Base-by-base conservation (phyloP, 2,888 invertebrate genomes). In the Drosophila subquinaria region DNA sequence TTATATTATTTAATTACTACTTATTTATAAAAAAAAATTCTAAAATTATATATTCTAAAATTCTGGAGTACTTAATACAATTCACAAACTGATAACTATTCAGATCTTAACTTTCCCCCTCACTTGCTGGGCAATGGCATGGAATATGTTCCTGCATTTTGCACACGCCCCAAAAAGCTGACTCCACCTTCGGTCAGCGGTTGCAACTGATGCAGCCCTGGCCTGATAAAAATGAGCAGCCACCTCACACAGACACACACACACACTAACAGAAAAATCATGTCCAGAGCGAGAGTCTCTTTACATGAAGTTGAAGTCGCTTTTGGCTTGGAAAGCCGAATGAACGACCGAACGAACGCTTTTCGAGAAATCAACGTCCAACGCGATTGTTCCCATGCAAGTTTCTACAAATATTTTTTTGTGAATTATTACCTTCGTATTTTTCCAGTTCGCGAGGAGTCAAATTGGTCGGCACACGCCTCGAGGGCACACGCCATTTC, bases 401-500 rank as follows among this genome's bases (percentile, higher is more conserved):
- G 90, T 91, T 91, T 91, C 90, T 91, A 84, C 90, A 90, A 91
- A 90, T 88, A 89, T 90, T 88, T 90, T 87, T 91, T 90, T 90
- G 91, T 92, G 92, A 92, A 92, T 92, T 93, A 93, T 92, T 92
- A 88, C 93, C 92, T 91, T 92, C 91, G 93, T 94, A 93, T 93
- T 93, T 93, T 93, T 92, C 82, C 91, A 91, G 88, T 90, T 90
- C 91, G 90, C 91, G 91, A 90, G 90, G 93, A 94, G 93, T 92
- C 92, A 93, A 93, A 93, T 93, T 93, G 93, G 93, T 92, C 93
- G 93, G 93, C 94, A 94, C 94, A 94, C 93, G 95, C 95, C 95
- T 95, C 93, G 94, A 93, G 94, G 94, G 94, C 94, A 94, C 93
- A 93, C 94, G 93, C 93, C 93, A 93, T 93, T 94, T 94, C 94